Evolutionary conservation across 2,113 vertebrate genomes (phyloP).

Genomic region (Limnothrissa miodon): DNA sequence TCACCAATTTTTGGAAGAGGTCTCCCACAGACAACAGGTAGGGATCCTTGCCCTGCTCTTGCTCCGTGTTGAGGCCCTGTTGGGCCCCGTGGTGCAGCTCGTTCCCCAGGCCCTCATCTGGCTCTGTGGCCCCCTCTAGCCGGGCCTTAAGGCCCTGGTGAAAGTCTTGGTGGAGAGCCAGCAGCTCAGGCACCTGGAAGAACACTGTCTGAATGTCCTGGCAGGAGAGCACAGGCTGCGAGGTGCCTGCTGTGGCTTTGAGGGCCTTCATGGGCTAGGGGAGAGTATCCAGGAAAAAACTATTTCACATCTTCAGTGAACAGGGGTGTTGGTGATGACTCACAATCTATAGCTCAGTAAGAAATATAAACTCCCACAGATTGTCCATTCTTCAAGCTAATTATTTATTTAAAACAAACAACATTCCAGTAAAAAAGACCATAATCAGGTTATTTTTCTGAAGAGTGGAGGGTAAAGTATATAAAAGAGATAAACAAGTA

Average conservation of each 20-base stretch:
- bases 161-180: constrained; percentile 66
- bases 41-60: not conserved
- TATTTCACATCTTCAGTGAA: too few relatives aligned
- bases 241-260: constrained; percentile 70
- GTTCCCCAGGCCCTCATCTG: not conserved
- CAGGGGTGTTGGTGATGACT: too few relatives aligned
- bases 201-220: constrained; percentile 71
- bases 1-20: constrained; percentile 69
- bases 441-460: too few relatives aligned
- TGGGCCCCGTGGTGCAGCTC: not conserved
- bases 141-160: constrained; percentile 54
- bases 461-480: too few relatives aligned
- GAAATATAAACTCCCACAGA: too few relatives aligned
- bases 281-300: not conserved
- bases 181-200: constrained; percentile 73
- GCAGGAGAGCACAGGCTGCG: constrained; percentile 71
- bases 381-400: too few relatives aligned
- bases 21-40: constrained; percentile 63
- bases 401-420: too few relatives aligned
- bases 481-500: too few relatives aligned
- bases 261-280: constrained; percentile 73
- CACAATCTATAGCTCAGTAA: too few relatives aligned
- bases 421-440: too few relatives aligned
- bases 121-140: constrained; percentile 34
- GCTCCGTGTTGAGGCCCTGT: not conserved